Evolutionary conservation across 2,113 vertebrate genomes (phyloP), one percentile per base, ranked within the genome.

Genomic region (Coptodon bakossiorum): DNA sequence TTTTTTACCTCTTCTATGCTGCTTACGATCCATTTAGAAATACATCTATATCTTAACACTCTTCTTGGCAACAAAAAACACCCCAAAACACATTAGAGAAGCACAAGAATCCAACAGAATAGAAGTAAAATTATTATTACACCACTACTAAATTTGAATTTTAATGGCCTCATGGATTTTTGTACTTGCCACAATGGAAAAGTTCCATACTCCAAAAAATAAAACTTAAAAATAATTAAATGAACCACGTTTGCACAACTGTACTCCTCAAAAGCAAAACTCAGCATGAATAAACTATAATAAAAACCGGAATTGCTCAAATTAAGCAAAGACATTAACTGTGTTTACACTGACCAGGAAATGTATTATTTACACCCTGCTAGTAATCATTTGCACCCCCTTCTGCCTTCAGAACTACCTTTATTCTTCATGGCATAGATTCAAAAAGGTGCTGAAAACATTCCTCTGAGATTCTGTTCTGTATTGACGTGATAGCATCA

Each of bases 71-170:
- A 66, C 61, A n/a, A n/a, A 36, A 36, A 66, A 36, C 10, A 66
- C 0, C 13, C 40, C 38, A 10, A 73, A 27, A 24, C 40, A 45
- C 43, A 45, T 27, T 16, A 45, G 68, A 27, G 40, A 73, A 10
- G 22, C 40, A 73, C 68, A 73, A 27, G 5, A 45, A 73, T 71
- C n/a, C 7, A 27, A 45, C 66, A 43, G 19, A 66, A 38, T n/a
- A 38, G 19, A 40, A 71, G n/a, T 45, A 1, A 16, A 73, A 73
- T 16, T 27, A 45, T 45, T 43, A 27, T 27, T 27, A 45, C n/a
- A 3, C 10, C 3, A 27, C 40, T 10, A 45, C 22, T 73, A 0
- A 10, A 73, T 10, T 27, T 27, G 0, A 73, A 45, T 45, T 45
- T 45, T 45, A 10, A 45, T n/a, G 38, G 22, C 45, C 12, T 73